Conservation (phyloP, 2,888 invertebrate genomes). For the Pomacea canaliculata region DNA sequence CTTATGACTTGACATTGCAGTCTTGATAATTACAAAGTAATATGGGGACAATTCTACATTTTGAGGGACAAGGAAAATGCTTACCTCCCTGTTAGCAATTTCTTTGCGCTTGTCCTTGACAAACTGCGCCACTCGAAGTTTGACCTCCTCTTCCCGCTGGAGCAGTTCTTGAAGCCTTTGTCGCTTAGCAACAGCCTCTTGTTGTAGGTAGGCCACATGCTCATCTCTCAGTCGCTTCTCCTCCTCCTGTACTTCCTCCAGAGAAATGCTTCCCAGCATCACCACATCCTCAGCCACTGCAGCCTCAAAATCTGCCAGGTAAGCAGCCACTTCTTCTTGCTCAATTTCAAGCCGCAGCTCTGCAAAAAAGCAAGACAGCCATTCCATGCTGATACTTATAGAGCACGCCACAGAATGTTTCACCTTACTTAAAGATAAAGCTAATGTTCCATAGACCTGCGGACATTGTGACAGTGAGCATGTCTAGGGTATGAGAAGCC, state of each 20-base stretch:
- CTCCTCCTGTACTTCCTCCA: constrained; percentile 66
- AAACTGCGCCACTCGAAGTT: constrained; percentile 56
- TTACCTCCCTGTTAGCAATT: constrained; percentile 55
- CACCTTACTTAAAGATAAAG: too few species aligned
- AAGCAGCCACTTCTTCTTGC: constrained; percentile 56
- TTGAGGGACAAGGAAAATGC: too few species aligned
- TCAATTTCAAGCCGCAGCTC: constrained; percentile 60
- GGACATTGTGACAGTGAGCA: too few species aligned
- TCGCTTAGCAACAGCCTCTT: constrained; percentile 54
- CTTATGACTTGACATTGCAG: background rate
- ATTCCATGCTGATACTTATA: too few species aligned
- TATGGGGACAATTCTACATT: too few species aligned
- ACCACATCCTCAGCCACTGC: constrained; percentile 62
- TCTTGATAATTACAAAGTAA: too few species aligned
- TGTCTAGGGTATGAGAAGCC: too few species aligned
- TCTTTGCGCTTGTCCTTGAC: constrained; percentile 52
- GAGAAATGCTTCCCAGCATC: constrained; percentile 63
- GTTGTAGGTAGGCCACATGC: constrained; percentile 61
- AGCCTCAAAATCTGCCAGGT: constrained; percentile 60
- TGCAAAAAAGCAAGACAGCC: background rate
- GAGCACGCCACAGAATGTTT: too few species aligned
- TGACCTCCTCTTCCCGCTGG: constrained; percentile 58
- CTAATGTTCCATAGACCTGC: too few species aligned
- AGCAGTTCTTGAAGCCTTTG: constrained; percentile 50
- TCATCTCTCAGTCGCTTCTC: constrained; percentile 64